A percentile compares a stretch with the other conserved stretches of the same genome.
Conservation (phyloP, 2,797 vertebrate species). For the Gymnocypris eckloni region DNA sequence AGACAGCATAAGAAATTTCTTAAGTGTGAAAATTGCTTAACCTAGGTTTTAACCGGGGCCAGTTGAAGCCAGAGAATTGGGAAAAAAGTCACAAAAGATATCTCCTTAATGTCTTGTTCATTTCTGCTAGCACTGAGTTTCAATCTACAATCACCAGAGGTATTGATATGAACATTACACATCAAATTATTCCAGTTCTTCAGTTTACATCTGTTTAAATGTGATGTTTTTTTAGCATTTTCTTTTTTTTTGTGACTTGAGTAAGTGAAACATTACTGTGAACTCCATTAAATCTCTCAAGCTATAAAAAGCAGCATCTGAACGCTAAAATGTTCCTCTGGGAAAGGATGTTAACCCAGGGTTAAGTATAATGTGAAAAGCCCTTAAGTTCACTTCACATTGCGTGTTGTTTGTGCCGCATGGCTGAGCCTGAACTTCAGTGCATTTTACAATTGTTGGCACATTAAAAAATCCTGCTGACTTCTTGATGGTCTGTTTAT, state of each 20-base stretch:
- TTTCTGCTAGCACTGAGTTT: background rate
- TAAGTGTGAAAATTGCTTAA: background rate
- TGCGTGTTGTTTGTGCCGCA: constrained; percentile 4
- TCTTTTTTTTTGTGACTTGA: background rate
- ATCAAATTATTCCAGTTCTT: constrained; percentile 6
- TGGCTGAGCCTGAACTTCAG: constrained; percentile 20
- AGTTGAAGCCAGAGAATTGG: too few species aligned
- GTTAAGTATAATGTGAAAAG: constrained; percentile 19
- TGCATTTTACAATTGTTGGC: background rate
- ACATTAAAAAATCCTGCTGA: background rate
- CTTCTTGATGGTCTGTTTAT: constrained; percentile 15
- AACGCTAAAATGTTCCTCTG: constrained; percentile 16
- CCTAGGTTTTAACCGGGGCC: too few species aligned
- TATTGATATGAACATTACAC: background rate
- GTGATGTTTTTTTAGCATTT: background rate
- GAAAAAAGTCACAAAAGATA: background rate
- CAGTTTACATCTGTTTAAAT: background rate
- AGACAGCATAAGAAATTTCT: background rate
- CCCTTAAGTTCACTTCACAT: constrained; percentile 22
- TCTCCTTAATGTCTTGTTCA: background rate
- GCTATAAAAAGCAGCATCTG: background rate
- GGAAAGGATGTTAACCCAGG: constrained; percentile 27
- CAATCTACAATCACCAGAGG: background rate
- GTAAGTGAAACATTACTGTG: background rate
- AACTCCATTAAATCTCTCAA: constrained; percentile 11